phyloP scores from a whole-genome alignment of 2,888 invertebrate genomes.

The Platerodrilus igneus region DNA sequence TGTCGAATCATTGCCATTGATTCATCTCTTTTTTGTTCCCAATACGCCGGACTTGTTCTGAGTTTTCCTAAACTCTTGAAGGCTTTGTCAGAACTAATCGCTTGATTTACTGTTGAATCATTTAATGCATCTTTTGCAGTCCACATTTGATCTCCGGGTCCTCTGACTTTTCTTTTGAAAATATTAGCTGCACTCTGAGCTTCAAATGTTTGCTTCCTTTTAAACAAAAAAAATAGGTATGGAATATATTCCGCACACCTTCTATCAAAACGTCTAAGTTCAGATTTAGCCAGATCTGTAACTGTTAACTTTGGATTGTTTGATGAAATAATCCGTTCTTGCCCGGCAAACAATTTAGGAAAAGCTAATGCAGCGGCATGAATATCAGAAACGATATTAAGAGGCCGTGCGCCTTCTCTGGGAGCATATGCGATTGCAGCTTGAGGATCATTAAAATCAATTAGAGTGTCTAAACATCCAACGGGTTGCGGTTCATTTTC shows the following conservation, averaged over 20 bases:
- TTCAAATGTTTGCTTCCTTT: neutral
- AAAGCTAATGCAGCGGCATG: conserved; percentile 2
- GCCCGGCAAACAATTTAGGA: conserved; percentile 8
- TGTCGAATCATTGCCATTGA: conserved; percentile 2
- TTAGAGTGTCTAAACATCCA: conserved; percentile 3
- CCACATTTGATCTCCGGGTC: neutral
- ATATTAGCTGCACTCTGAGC: neutral
- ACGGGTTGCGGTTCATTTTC: neutral
- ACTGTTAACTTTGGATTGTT: neutral
- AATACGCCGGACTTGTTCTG: neutral
- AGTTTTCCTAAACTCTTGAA: neutral
- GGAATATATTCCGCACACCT: neutral
- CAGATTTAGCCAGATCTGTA: conserved; percentile 2
- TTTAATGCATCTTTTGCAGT: neutral
- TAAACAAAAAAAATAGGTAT: neutral
- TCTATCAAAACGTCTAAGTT: neutral
- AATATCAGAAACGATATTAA: conserved; percentile 1
- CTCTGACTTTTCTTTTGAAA: conserved; percentile 1
- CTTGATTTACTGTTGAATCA: neutral
- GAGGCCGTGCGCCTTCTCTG: neutral
- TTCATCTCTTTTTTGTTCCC: conserved; percentile 4
- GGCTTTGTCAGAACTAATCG: conserved; percentile 1
- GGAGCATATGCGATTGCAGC: conserved; percentile 6
- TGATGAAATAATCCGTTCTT: neutral
- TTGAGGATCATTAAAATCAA: conserved; percentile 5